These are phyloP conservation scores for Archips xylosteana DNA, from an alignment of 2,888 invertebrate genomes.

Conservation along the genomic window DNA sequence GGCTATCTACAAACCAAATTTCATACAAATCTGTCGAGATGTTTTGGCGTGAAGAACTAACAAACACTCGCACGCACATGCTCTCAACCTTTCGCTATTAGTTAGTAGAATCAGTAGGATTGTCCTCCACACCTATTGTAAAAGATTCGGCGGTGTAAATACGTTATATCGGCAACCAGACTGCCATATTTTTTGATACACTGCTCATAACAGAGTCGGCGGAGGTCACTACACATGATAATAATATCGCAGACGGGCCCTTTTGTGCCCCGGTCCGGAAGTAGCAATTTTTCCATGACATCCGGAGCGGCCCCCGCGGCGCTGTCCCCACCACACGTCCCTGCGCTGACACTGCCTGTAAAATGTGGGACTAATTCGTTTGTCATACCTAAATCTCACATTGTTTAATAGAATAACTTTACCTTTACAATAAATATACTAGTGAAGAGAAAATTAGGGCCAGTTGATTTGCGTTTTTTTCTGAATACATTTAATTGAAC, in stretches of 20 bases:
- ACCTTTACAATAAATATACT: neutral
- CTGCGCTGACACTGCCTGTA: conserved; percentile 55
- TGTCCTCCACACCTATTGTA: neutral
- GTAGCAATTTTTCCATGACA: conserved; percentile 81
- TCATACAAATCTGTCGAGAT: too few relatives aligned
- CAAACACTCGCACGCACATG: too few relatives aligned
- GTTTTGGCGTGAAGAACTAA: too few relatives aligned
- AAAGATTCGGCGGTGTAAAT: conserved; percentile 12
- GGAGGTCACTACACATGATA: conserved; percentile 73
- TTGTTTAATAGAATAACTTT: neutral
- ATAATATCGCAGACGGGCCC: conserved; percentile 72
- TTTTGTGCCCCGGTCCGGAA: conserved; percentile 75
- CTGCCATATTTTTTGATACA: conserved; percentile 59
- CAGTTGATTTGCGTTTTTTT: too few relatives aligned
- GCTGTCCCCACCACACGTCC: conserved; percentile 65
- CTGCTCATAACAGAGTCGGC: conserved; percentile 60
- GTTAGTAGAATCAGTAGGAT: too few relatives aligned
- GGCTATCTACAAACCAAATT: too few relatives aligned
- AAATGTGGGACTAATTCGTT: conserved; percentile 41
- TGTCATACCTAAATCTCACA: conserved; percentile 37
- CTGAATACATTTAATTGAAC: too few relatives aligned
- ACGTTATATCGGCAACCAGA: conserved; percentile 16
- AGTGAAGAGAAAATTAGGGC: neutral
- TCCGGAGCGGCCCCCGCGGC: conserved; percentile 68
- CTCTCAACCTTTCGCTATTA: too few relatives aligned